phyloP scores from a whole-genome alignment of 1,140 invertebrate species.

The Zaprionus kolodkinae region DNA sequence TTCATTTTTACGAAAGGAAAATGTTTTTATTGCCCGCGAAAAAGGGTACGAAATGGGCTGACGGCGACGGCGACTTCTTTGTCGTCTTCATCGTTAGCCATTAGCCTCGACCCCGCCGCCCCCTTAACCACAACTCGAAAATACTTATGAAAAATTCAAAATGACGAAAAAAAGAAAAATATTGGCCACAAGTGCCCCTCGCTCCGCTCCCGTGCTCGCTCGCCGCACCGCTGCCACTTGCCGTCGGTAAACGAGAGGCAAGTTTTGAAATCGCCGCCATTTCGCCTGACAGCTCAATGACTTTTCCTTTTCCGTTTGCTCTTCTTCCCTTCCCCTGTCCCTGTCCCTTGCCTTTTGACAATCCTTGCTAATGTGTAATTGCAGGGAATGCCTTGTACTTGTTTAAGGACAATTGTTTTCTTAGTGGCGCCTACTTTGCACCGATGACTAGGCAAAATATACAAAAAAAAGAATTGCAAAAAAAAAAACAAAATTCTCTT shows the following conservation, averaged over 20 bases:
- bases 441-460: conserved; percentile 30
- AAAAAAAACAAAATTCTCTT: background rate
- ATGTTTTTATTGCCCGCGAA: conserved; percentile 81
- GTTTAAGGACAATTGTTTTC: conserved; percentile 66
- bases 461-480: background rate
- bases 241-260: conserved; percentile 60
- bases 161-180: conserved; percentile 53
- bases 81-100: conserved; percentile 65
- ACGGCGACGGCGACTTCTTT: conserved; percentile 24
- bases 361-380: conserved; percentile 65
- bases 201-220: background rate
- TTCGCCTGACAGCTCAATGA: conserved; percentile 70
- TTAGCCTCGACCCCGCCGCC: conserved; percentile 39
- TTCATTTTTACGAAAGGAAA: conserved; percentile 66
- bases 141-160: conserved; percentile 70
- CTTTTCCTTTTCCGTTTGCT: conserved; percentile 61
- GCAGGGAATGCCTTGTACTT: conserved; percentile 31
- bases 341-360: background rate
- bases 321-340: background rate
- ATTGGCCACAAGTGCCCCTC: conserved; percentile 28
- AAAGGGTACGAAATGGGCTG: conserved; percentile 75
- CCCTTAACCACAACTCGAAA: conserved; percentile 22
- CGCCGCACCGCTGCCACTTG: conserved; percentile 6
- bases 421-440: conserved; percentile 53
- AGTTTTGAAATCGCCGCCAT: conserved; percentile 49